Base-by-base conservation (phyloP, 2,797 vertebrate species). In the Australoheros facetus region DNA sequence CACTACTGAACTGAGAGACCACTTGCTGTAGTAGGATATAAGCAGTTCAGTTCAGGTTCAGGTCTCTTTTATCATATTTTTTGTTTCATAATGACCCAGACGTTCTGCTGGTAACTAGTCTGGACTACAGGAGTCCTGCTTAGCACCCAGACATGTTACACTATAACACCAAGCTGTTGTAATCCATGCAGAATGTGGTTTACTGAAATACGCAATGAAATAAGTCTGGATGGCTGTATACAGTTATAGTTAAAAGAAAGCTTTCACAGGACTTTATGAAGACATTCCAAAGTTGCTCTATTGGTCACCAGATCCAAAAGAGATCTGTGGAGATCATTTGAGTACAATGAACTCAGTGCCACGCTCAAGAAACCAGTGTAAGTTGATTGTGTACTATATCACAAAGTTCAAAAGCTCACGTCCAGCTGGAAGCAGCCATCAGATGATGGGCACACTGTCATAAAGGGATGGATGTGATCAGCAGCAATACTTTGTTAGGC, bases 181-280 rank as follows among this genome's bases (percentile, higher is more conserved):
- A 64, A 45, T 1, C 37, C 42, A 26, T 64, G 37, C 60, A 64
- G 23, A 26, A 45, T 45, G 26, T 9, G 3, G 60, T 45, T 64
- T 64, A 3, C 4, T 17, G 34, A 62, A 62, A 62, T 7, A 60
- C 1, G 58, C 34, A 62, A 62, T 39, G 59, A 62, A 62, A 62
- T 16, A 62, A 62, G 14, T 45, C 21, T 3, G 37, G 0, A 5
- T 45, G 21, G 21, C 0, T 0, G 37, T 2, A 10, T 26, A 14
- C n/a, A 39, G 37, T 62, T 12, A 62, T 16, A 8, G 1, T 34
- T 16, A 42, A 62, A 62, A 23, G n/a, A 62, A 62, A 42, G 39
- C n/a, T 62, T 62, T 62, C 23, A 62, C 34, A 42, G 4, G 7
- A 62, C 34, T 45, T 4, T 62, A 62, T 1, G 4, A 13, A 12